Evolutionary conservation across 1,140 invertebrate genomes (phyloP).

Genomic region (Macrosteles quadrilineatus): DNA sequence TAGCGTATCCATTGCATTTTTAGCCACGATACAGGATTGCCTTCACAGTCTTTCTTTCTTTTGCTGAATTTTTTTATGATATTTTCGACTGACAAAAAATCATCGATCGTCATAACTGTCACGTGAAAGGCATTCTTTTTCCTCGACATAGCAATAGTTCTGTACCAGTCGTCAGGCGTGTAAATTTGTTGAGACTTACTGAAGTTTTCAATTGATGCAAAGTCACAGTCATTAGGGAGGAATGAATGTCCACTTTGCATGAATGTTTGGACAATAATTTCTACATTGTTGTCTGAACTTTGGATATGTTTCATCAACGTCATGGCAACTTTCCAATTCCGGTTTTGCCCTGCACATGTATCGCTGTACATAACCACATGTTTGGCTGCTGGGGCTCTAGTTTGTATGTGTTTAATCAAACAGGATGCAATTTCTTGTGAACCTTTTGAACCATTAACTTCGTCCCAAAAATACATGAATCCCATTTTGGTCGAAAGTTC

Average conservation of each 20-base stretch:
- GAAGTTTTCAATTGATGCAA: constrained; percentile 37
- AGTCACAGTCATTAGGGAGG: constrained; percentile 42
- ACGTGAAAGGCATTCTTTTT: constrained; percentile 22
- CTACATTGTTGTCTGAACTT: constrained; percentile 40
- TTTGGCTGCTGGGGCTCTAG: constrained; percentile 1
- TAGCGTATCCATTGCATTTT: constrained; percentile 40
- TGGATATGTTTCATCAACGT: constrained; percentile 44
- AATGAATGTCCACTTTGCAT: constrained; percentile 43
- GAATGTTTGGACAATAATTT: constrained; percentile 45
- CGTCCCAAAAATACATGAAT: constrained; percentile 27
- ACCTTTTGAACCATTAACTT: constrained; percentile 13
- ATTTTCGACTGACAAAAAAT: constrained; percentile 28
- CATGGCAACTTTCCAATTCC: constrained; percentile 45
- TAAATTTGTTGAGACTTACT: constrained; percentile 35
- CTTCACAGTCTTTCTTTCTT: constrained; percentile 23
- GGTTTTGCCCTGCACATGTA: constrained; percentile 44
- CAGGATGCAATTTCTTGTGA: constrained; percentile 29
- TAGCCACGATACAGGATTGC: constrained; percentile 36
- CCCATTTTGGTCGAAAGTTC: constrained; percentile 9
- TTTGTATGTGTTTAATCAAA: constrained; percentile 17
- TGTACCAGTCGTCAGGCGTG: constrained; percentile 22
- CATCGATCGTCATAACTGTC: constrained; percentile 6
- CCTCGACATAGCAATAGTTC: constrained; percentile 7
- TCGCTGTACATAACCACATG: constrained; percentile 41
- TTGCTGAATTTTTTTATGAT: constrained; percentile 19